These are phyloP conservation scores for Catharus fuscescens DNA, from an alignment of 2,113 vertebrate species.

Conservation along the genomic window DNA sequence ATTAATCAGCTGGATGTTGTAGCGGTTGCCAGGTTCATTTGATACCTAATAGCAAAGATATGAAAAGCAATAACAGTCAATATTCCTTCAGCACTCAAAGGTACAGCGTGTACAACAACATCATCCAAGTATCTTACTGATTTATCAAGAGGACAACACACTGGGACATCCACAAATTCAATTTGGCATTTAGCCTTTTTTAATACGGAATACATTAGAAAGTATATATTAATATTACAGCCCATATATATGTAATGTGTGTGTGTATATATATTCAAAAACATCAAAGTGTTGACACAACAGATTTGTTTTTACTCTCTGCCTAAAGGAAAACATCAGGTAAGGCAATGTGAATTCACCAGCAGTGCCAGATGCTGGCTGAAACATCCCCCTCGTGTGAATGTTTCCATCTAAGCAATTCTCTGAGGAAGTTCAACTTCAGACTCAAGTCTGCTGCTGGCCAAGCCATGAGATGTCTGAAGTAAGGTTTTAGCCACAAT, in stretches of 20 bases:
- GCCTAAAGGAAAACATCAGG: not conserved
- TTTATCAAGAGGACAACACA: not conserved
- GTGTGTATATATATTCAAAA: not conserved
- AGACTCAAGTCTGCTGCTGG: not conserved
- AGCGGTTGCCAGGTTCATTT: constrained; percentile 96
- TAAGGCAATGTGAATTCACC: not conserved
- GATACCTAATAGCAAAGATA: constrained; percentile 84
- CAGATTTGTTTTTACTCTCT: not conserved
- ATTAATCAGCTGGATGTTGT: constrained; percentile 99
- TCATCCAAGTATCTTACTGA: not conserved
- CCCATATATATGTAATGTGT: not conserved
- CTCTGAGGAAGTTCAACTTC: not conserved
- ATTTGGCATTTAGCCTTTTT: not conserved
- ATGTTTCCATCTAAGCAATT: not conserved
- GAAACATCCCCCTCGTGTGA: fast-evolving
- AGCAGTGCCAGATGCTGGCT: not conserved
- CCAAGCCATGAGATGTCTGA: not conserved
- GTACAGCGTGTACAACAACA: not conserved
- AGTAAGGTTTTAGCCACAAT: not conserved
- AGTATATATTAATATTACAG: not conserved
- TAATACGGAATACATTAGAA: not conserved
- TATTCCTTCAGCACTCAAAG: not conserved
- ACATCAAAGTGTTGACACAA: not conserved
- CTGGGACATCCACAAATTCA: not conserved
- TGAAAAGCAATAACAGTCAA: not conserved